phyloP scores from a whole-genome alignment of 1,140 invertebrate species.

The Scaptomyza hsui region DNA sequence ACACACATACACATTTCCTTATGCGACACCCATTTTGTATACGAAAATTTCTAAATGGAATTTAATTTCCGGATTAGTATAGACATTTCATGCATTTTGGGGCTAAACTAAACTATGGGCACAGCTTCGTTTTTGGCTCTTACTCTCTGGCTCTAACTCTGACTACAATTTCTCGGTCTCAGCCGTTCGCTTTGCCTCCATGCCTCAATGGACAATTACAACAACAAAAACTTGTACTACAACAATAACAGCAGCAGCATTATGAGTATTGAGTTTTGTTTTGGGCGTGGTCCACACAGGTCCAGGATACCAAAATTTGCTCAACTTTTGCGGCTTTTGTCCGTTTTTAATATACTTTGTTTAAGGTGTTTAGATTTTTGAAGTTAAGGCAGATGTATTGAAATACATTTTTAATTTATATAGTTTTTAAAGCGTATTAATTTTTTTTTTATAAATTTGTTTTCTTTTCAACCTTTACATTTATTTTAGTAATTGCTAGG shows the following conservation, averaged over 20 bases:
- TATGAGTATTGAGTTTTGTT: slow-evolving; percentile 13
- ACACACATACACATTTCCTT: slow-evolving; percentile 5
- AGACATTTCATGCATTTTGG: slow-evolving; percentile 74
- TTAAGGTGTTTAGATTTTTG: neutral
- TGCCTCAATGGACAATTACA: slow-evolving; percentile 70
- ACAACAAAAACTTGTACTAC: slow-evolving; percentile 22
- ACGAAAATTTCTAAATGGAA: slow-evolving; percentile 78
- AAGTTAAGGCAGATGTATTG: neutral
- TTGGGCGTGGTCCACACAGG: slow-evolving; percentile 34
- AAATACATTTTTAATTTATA: too few species aligned
- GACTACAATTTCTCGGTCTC: slow-evolving; percentile 18
- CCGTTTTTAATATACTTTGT: slow-evolving; percentile 9
- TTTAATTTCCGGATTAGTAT: slow-evolving; percentile 82
- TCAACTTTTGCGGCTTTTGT: slow-evolving; percentile 44
- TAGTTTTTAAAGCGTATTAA: too few species aligned
- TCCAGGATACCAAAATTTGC: slow-evolving; percentile 35
- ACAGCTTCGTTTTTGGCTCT: slow-evolving; percentile 5
- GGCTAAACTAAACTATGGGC: slow-evolving; percentile 43
- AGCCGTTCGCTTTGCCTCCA: slow-evolving; percentile 29
- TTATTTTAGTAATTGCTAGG: too few species aligned
- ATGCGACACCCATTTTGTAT: slow-evolving; percentile 65
- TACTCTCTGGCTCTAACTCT: slow-evolving; percentile 12
- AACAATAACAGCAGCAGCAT: neutral
- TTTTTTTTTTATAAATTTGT: too few species aligned
- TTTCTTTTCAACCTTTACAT: too few species aligned